These are phyloP conservation scores for Ficedula albicollis DNA, from an alignment of 2,797 vertebrate genomes.

Conservation along the genomic window DNA sequence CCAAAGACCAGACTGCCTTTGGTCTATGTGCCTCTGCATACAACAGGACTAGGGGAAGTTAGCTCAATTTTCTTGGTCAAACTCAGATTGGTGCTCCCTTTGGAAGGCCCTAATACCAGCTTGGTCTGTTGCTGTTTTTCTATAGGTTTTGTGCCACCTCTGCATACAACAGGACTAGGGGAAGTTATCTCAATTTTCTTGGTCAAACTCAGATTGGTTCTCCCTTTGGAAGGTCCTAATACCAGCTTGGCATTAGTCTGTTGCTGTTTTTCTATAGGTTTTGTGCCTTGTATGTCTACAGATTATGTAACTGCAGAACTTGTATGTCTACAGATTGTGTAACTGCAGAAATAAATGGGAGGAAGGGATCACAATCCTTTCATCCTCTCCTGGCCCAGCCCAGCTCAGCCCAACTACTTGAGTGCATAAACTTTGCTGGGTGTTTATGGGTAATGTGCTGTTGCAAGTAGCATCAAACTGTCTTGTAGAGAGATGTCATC, in stretches of 20 bases:
- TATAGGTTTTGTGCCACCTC: not conserved
- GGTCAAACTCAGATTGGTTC: too few species aligned
- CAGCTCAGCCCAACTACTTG: not conserved
- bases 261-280: too few species aligned
- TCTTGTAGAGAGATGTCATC: not conserved
- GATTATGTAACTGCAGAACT: too few species aligned
- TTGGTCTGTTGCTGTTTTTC: not conserved
- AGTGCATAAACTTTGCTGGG: not conserved
- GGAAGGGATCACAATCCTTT: not conserved
- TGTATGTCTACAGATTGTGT: not conserved
- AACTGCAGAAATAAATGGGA: not conserved
- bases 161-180: too few species aligned
- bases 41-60: not conserved
- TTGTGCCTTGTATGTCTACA: too few species aligned
- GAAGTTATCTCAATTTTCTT: too few species aligned
- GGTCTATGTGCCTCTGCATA: not conserved
- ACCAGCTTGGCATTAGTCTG: too few species aligned
- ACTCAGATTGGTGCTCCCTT: not conserved
- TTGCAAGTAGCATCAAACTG: not conserved
- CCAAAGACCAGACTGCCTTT: not conserved
- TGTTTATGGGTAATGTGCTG: not conserved
- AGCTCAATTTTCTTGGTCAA: not conserved
- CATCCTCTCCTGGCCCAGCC: not conserved
- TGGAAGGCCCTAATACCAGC: not conserved
- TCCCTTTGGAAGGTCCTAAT: too few species aligned